A percentile compares a stretch with the other conserved stretches of the same genome.
Conservation (phyloP, 2,888 invertebrate species). For the Syrphus vitripennis region DNA sequence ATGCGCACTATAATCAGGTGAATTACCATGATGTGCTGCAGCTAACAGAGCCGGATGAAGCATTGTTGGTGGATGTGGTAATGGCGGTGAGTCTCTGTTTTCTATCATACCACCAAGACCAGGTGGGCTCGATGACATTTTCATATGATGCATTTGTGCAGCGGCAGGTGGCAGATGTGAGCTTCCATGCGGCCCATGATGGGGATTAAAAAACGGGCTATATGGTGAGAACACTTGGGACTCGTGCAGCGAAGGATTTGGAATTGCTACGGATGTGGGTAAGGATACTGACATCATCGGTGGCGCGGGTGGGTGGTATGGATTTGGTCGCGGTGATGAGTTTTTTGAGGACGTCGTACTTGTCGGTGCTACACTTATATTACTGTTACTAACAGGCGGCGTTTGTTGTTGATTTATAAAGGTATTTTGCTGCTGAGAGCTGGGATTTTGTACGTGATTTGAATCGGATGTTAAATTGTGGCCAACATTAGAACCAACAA, state of each 20-base stretch:
- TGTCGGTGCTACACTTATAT: slow-evolving; percentile 77
- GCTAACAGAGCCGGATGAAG: slow-evolving; percentile 93
- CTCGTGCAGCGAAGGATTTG: slow-evolving; percentile 97
- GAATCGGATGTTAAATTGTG: slow-evolving; percentile 80
- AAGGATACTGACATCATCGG: slow-evolving; percentile 93
- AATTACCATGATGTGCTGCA: slow-evolving; percentile 90
- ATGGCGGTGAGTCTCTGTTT: slow-evolving; percentile 91
- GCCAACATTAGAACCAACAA: slow-evolving; percentile 84
- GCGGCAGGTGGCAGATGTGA: slow-evolving; percentile 82
- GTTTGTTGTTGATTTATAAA: slow-evolving; percentile 22
- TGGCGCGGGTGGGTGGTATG: slow-evolving; percentile 83
- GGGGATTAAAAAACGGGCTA: slow-evolving; percentile 91
- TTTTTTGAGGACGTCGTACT: slow-evolving; percentile 82
- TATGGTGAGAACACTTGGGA: slow-evolving; percentile 96
- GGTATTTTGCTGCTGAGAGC: slow-evolving; percentile 81
- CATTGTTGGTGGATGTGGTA: slow-evolving; percentile 92
- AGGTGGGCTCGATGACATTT: slow-evolving; percentile 83
- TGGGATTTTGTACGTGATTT: slow-evolving; percentile 80
- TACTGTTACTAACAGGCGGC: slow-evolving; percentile 39
- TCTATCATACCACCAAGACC: slow-evolving; percentile 85
- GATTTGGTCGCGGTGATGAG: slow-evolving; percentile 87
- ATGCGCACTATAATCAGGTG: slow-evolving; percentile 89
- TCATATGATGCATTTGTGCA: slow-evolving; percentile 81
- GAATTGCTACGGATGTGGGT: slow-evolving; percentile 97
- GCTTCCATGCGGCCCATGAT: slow-evolving; percentile 80